A percentile compares a stretch with the other conserved stretches of the same genome.
Conservation (phyloP, 2,797 vertebrate genomes). For the Dromococcyx pavoninus region DNA sequence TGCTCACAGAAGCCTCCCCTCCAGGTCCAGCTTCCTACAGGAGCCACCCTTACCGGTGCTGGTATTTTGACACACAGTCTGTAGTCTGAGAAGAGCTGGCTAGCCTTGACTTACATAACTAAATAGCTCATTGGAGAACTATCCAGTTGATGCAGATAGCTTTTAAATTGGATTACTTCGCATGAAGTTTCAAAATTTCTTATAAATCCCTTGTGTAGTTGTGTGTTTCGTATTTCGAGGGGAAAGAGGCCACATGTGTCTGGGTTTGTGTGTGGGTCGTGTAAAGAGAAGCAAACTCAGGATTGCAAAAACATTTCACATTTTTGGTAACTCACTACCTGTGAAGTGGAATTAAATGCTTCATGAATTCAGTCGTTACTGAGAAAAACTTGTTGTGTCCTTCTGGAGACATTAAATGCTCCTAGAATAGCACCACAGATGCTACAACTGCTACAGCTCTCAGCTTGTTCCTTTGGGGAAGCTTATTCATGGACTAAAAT, state of each 20-base stretch:
- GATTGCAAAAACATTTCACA: neutral
- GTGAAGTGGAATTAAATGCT: neutral
- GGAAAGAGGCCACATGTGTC: neutral
- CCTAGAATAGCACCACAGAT: neutral
- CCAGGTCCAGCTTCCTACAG: neutral
- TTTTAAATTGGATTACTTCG: neutral
- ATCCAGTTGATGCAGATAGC: neutral
- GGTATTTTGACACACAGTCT: neutral
- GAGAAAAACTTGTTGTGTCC: neutral
- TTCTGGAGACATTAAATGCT: neutral
- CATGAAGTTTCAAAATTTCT: neutral
- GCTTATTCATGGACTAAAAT: neutral
- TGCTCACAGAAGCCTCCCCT: neutral
- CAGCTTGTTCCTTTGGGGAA: neutral
- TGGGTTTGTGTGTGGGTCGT: neutral
- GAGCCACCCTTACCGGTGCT: neutral
- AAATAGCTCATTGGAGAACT: neutral
- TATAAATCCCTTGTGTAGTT: neutral
- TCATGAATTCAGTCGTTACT: neutral
- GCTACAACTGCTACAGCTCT: neutral
- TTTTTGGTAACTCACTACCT: neutral
- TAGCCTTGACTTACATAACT: neutral
- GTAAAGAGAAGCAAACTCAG: neutral
- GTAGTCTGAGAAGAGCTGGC: neutral
- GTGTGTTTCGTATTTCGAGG: neutral